Base-by-base conservation (phyloP, 2,797 vertebrate species). In the Sus cebifrons region DNA sequence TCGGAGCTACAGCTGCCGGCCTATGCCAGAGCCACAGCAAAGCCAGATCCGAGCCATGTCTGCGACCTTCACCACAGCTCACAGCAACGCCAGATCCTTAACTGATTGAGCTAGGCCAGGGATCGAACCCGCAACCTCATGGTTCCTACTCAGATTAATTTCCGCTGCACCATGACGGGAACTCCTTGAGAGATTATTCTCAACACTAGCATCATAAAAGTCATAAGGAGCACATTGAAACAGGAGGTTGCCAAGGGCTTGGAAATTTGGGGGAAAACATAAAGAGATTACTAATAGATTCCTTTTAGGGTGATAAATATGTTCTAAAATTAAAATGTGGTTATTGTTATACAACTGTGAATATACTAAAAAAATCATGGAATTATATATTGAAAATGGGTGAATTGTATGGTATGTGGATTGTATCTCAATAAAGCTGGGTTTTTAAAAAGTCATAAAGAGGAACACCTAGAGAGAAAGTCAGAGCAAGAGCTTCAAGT, bases 341-440 rank as follows among this genome's bases (percentile, higher is more conserved):
- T 68, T 75, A 79, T 86, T 84, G 25, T 85, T 89, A 20, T 7
- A 20, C 13, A 67, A 94, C 21, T 14, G 18, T 67, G 62, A 93
- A 70, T 85, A 88, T 58, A 81, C 71, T 92, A 56, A 83, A 94
- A 96, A 96, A 81, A 32, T 70, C 52, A 96, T 16, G 68, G 7
- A 93, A 64, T 64, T 58, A 36, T 88, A 44, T 1, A 67, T 10
- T 87, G 95, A 60, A 77, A 89, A 95, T 85, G 49, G 68, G 25
- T 87, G 23, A 79, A 67, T 79, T 93, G 13, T 77, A 58, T 85
- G 29, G 36, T 74, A 73, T 60, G 12, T 25, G 23, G 56, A 58
- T 92, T 86, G 89, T 75, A 98, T 60, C 7, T 96, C 89, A 94
- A 54, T 78, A 77, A 92, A 65, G 10, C 32, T 85, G 16, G 36